Evolutionary conservation across 2,888 invertebrate species (phyloP).

Genomic region (Drosophila picticornis): DNA sequence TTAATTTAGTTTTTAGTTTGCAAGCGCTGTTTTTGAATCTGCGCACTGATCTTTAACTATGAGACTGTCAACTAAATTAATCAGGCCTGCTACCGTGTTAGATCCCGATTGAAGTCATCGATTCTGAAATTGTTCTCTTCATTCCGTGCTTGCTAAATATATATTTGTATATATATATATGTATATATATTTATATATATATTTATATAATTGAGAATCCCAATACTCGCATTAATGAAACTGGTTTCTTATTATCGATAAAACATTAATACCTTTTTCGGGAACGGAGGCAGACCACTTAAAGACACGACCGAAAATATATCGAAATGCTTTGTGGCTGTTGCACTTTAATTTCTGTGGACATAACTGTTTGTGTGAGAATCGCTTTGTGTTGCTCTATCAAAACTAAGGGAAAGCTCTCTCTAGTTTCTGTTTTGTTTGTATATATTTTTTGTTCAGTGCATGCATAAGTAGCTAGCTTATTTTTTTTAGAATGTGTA

Average conservation of each 20-base stretch:
- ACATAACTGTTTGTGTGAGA: background rate
- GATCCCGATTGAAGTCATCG: background rate
- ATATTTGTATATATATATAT: background rate
- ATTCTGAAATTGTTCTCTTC: background rate
- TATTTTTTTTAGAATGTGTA: background rate
- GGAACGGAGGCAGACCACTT: background rate
- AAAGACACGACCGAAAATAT: background rate
- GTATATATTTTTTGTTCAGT: background rate
- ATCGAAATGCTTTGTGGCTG: background rate
- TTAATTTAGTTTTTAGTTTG: background rate
- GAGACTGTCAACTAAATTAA: background rate
- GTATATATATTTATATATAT: background rate
- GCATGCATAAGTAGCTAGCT: background rate
- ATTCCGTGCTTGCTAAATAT: too few relatives aligned
- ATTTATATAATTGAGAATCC: too few relatives aligned
- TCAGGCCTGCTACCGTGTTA: background rate
- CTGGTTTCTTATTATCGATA: background rate
- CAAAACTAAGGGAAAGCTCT: background rate
- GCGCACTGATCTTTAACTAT: background rate
- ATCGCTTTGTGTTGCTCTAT: too few relatives aligned
- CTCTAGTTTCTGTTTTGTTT: background rate
- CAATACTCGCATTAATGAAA: background rate
- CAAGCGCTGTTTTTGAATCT: background rate
- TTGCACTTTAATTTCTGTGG: background rate
- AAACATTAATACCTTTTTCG: background rate